Evolutionary conservation across 1,140 invertebrate species (phyloP).

Genomic region (Mactra quadrangularis): DNA sequence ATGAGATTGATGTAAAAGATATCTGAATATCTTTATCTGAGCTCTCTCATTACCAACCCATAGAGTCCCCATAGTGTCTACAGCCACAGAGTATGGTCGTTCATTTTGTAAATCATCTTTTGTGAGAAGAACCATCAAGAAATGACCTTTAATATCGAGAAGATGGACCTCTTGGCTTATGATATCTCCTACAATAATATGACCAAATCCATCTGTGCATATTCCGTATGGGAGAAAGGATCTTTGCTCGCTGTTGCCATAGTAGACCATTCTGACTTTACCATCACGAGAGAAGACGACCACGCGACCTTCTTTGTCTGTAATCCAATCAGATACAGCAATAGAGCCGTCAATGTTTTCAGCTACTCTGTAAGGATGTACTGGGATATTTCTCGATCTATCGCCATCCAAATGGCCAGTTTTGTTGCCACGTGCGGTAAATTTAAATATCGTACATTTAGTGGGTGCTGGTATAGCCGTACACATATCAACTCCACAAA

Average conservation of each 20-base stretch:
- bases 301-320: constrained; percentile 55
- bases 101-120: constrained; percentile 35
- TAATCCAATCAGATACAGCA: constrained; percentile 48
- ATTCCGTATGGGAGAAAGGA: constrained; percentile 56
- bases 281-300: constrained; percentile 51
- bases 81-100: constrained; percentile 50
- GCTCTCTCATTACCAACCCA: constrained; percentile 59
- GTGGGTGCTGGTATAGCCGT: constrained; percentile 43
- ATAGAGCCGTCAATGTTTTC: constrained; percentile 59
- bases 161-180: constrained; percentile 50
- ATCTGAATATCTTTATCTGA: constrained; percentile 48
- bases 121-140: constrained; percentile 28
- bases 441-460: constrained; percentile 55
- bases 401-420: constrained; percentile 53
- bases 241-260: constrained; percentile 11
- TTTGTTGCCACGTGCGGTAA: constrained; percentile 54
- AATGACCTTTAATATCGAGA: constrained; percentile 56
- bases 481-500: constrained; percentile 54
- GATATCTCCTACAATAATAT: constrained; percentile 55
- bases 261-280: constrained; percentile 53
- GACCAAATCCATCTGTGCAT: constrained; percentile 46
- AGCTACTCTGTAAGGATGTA: constrained; percentile 52
- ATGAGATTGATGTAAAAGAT: constrained; percentile 46
- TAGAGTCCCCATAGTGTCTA: constrained; percentile 42
- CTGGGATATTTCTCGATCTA: constrained; percentile 34